A percentile compares a stretch with the other conserved stretches of the same genome.
Conservation (phyloP, 2,113 vertebrate species). For the Saccopteryx bilineata region DNA sequence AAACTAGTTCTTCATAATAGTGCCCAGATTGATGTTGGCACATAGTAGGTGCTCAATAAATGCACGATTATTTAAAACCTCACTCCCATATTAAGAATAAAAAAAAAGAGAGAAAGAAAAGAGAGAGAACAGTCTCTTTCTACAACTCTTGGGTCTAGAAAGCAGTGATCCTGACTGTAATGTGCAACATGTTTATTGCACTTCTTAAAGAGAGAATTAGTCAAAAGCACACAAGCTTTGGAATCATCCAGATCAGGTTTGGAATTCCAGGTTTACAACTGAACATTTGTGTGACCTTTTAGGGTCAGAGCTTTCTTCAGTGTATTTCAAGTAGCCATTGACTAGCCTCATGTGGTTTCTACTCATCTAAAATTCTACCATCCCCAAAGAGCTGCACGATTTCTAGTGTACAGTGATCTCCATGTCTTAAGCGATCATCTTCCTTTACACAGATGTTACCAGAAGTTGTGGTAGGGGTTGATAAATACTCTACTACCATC, state of each 20-base stretch:
- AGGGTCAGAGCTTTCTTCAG: neutral
- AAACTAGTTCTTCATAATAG: neutral
- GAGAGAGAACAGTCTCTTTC: neutral
- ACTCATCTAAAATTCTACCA: neutral
- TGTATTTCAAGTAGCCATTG: neutral
- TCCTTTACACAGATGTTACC: neutral
- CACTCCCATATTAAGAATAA: neutral
- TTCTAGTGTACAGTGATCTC: neutral
- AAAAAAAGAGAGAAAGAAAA: neutral
- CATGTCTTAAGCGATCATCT: too few relatives aligned
- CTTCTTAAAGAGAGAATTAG: neutral
- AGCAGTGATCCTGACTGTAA: neutral
- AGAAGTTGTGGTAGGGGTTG: neutral
- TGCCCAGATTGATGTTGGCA: neutral
- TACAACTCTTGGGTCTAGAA: neutral
- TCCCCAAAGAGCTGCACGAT: neutral
- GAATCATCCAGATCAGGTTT: neutral
- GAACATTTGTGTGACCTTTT: neutral
- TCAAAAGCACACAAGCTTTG: neutral
- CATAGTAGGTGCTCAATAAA: neutral
- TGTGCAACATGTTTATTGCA: neutral
- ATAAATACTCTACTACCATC: neutral
- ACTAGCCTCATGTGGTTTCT: neutral
- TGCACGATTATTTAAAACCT: neutral
- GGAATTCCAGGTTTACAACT: neutral